Evolutionary conservation across 2,113 vertebrate species (phyloP), one percentile per base, ranked within the genome.

Genomic region (Dolichallabes microphthalmus): DNA sequence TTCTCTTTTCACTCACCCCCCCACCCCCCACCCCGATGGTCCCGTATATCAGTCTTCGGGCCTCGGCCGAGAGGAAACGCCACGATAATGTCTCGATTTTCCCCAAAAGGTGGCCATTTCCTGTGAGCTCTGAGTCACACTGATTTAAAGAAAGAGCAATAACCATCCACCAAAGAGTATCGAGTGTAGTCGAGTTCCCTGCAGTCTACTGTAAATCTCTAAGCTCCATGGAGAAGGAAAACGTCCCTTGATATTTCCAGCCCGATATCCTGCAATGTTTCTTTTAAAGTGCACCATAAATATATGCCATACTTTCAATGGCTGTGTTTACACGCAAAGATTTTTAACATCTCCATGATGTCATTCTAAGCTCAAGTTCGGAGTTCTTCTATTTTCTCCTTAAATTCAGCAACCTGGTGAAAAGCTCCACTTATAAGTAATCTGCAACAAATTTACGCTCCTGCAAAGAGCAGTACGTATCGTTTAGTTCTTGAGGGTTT

Each of bases 11-110:
- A 17, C n/a, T 27, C 5, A 25, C 7, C 25, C 35, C 27, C 39
- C 32, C 30, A 2, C 63, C 39, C 50, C 20, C 12, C 73, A 25
- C 68, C 68, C 71, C 58, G 55, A 78, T 53, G 82, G 84, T 71
- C 71, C 69, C 84, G 86, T 88, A 88, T 76, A 86, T 88, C 71
- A 68, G 82, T 83, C 84, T 30, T n/a, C 84, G 53, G 20, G 7
- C 82, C 27, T 63, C 74, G 55, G 61, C 80, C 15, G 61, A 83
- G 58, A 86, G 87, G 87, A 88, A 88, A 88, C 66, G 85, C 85
- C 82, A 86, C 82, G 45, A 64, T 85, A 80, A 88, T 88, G 80
- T 88, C 87, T 88, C 86, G 82, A 86, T 86, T 88, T 85, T 81
- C 71, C 87, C 77, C 76, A 84, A 85, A 86, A 86, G 60, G 83